Evolutionary conservation across 2,797 vertebrate species (phyloP).

Genomic region (Arrhamphus sclerolepis): DNA sequence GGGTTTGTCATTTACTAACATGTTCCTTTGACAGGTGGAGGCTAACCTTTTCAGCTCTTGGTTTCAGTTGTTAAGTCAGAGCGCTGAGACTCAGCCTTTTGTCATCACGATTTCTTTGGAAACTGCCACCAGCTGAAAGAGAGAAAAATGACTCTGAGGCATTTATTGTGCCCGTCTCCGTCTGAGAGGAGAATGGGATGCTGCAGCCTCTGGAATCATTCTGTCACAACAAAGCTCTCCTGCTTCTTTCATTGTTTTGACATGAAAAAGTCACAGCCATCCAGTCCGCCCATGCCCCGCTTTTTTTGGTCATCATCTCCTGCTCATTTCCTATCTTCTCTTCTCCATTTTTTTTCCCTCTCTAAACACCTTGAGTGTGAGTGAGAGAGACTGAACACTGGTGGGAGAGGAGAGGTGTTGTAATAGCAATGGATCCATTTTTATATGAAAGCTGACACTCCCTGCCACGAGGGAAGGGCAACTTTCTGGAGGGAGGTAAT

Average conservation of each 20-base stretch:
- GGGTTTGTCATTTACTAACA: too few species aligned
- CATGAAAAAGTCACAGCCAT: conserved; percentile 43
- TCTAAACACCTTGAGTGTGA: conserved; percentile 52
- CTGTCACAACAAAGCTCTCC: conserved; percentile 68
- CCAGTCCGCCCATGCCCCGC: conserved; percentile 8
- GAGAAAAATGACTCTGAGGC: conserved; percentile 48
- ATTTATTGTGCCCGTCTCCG: conserved; percentile 56
- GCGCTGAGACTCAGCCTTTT: conserved; percentile 29
- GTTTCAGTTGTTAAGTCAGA: background rate
- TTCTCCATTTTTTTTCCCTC: conserved; percentile 2
- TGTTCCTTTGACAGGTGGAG: too few species aligned
- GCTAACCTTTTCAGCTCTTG: too few species aligned
- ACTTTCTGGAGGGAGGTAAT: conserved; percentile 72
- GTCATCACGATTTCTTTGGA: conserved; percentile 45
- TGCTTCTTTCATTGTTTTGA: conserved; percentile 62
- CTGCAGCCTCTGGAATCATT: conserved; percentile 49
- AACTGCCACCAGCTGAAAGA: conserved; percentile 38
- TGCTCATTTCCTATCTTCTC: conserved; percentile 10
- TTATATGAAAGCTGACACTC: conserved; percentile 74
- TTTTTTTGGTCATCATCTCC: conserved; percentile 41
- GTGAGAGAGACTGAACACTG: conserved; percentile 20
- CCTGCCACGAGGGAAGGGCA: conserved; percentile 54
- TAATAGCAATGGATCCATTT: conserved; percentile 73
- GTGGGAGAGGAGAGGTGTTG: conserved; percentile 38
- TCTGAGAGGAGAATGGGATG: conserved; percentile 49